Conservation (phyloP, 2,113 vertebrate genomes). For the Lampris incognitus region DNA sequence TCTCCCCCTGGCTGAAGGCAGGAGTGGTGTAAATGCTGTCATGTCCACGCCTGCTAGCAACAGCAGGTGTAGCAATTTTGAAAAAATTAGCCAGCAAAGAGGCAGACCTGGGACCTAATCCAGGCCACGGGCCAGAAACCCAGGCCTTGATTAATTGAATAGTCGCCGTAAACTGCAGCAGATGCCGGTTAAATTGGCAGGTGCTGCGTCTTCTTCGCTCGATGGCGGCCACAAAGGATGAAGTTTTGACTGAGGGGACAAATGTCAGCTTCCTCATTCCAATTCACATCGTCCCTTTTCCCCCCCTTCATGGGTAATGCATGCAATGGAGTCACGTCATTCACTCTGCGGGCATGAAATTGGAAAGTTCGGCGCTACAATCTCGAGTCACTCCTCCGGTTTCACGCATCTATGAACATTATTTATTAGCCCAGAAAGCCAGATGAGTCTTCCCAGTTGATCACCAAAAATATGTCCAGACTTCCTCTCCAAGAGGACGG, state of each 20-base stretch:
- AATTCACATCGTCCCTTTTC: conserved; percentile 12
- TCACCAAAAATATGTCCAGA: too few species aligned
- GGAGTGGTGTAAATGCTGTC: background rate
- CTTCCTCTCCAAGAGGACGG: too few species aligned
- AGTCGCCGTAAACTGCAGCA: conserved; percentile 28
- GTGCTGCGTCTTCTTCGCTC: background rate
- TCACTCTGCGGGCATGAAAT: background rate
- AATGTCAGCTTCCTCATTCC: conserved; percentile 27
- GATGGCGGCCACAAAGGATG: background rate
- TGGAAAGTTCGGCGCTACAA: conserved; percentile 5
- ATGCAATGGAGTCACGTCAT: background rate
- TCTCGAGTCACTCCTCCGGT: conserved; percentile 3
- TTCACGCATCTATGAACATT: conserved; percentile 1
- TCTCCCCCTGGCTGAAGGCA: background rate
- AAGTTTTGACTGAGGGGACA: conserved; percentile 1
- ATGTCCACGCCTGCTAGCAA: conserved; percentile 22
- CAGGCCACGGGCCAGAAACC: conserved; percentile 20
- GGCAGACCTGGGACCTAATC: conserved; percentile 1
- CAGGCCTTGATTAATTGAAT: conserved; percentile 27
- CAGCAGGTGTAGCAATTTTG: conserved; percentile 3
- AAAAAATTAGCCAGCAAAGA: conserved; percentile 10
- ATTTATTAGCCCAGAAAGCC: background rate
- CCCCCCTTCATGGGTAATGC: conserved; percentile 5
- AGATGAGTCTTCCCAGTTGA: too few species aligned
- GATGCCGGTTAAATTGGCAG: conserved; percentile 2